Evolutionary conservation across 2,797 vertebrate species (phyloP), one percentile per base, ranked within the genome.

Genomic region (Sebastes jordani): DNA sequence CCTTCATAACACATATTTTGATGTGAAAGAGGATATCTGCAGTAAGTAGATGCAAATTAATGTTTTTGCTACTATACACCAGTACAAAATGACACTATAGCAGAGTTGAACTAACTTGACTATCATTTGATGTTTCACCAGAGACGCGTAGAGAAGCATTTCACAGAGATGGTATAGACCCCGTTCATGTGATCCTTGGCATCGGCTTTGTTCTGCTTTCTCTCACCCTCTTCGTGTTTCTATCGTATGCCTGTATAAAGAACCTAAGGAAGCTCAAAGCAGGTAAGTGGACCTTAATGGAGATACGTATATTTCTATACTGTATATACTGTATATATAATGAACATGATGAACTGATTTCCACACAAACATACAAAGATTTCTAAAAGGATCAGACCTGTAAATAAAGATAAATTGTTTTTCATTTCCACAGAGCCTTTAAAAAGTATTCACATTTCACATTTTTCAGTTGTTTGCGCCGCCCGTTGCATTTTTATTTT

Each of bases 221-320:
- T 27, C 14, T 92, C 49, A 6, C 22, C 65, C 55, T 90, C 68
- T 14, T 94, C 32, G 2, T 88, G 32, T 36, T 89, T 54, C 11
- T 91, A 8, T 49, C 55, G 23, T 25, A 65, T 36, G 14, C 3
- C 6, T 90, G 69, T 9, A 64, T 74, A 6, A 89, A 74, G 67
- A 79, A 10, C 1, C 27, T 23, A 4, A 86, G 25, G 76, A 93
- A 62, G 71, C 27, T 1, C 1, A 83, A 20, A 78, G 20, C 71
- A 87, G 55, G 95, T 95, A 88, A 91, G 94, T 89, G 56, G 54
- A 1, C 7, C 11, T 71, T 32, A 18, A 69, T 30, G 18, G 22
- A 42, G 78, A 78, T 29, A 56, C 10, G 58, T 38, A 25, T 49
- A 46, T 2, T 46, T n/a, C n/a, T 52, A n/a, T 2, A n/a, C 46